Percentiles rank a stretch among this genome's conserved stretches.
Conservation (phyloP, 2,113 vertebrate species). For the Pica pica region DNA sequence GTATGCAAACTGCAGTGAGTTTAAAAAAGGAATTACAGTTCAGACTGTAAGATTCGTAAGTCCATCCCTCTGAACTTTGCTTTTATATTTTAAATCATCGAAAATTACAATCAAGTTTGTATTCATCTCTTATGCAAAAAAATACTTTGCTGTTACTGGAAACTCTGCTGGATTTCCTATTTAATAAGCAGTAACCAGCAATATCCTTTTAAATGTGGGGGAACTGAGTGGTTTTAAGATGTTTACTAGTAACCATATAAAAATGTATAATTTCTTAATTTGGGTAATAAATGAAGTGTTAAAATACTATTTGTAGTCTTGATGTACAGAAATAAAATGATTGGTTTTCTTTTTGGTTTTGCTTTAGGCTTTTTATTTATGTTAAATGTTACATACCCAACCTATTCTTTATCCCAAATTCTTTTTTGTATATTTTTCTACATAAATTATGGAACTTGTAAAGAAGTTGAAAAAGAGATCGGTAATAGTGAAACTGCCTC, state of each 20-base stretch:
- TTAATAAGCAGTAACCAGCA: slow-evolving; percentile 69
- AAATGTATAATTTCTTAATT: slow-evolving; percentile 79
- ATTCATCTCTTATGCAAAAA: slow-evolving; percentile 53
- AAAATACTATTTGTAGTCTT: slow-evolving; percentile 77
- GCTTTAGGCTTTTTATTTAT: slow-evolving; percentile 67
- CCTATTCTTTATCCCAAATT: slow-evolving; percentile 24
- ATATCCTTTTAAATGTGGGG: slow-evolving; percentile 67
- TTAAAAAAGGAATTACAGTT: neutral
- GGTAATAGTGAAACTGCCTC: neutral
- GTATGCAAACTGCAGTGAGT: neutral
- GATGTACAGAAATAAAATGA: slow-evolving; percentile 74
- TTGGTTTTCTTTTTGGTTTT: slow-evolving; percentile 69
- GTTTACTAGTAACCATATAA: slow-evolving; percentile 73
- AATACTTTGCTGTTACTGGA: slow-evolving; percentile 46
- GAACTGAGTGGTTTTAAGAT: slow-evolving; percentile 67
- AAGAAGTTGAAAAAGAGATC: slow-evolving; percentile 21
- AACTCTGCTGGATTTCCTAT: slow-evolving; percentile 38
- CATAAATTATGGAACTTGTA: slow-evolving; percentile 41
- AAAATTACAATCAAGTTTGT: slow-evolving; percentile 26
- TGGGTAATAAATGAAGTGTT: slow-evolving; percentile 77
- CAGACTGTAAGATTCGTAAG: neutral
- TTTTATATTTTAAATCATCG: slow-evolving; percentile 19
- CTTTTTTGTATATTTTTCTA: slow-evolving; percentile 58
- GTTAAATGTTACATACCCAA: slow-evolving; percentile 28
- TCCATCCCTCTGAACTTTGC: slow-evolving; percentile 9